Conservation (phyloP, 92 coral and sea anemone species). For the Zoanthus gigantus region DNA sequence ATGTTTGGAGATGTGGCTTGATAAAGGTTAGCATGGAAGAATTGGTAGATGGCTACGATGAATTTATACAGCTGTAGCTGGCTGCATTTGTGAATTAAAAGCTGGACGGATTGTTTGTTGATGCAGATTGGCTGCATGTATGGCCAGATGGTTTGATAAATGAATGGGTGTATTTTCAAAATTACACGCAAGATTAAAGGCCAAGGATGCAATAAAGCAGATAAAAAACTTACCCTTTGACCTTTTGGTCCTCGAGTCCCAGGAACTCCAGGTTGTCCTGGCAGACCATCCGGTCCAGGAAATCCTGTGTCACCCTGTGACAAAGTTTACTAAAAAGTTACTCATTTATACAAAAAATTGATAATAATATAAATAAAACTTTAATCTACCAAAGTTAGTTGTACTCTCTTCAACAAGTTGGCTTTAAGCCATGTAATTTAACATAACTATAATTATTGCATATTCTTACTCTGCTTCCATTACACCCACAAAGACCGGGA, state of each 20-base stretch:
- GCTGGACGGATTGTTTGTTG: neutral
- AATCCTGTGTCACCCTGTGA: conserved; percentile 7
- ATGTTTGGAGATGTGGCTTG: too few species aligned
- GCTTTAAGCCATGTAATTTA: neutral
- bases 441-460: neutral
- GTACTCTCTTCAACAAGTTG: neutral
- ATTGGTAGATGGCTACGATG: too few species aligned
- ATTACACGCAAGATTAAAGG: neutral
- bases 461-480: conserved; percentile 72
- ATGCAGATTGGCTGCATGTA: neutral
- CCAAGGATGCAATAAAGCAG: neutral
- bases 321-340: neutral
- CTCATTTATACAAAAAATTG: neutral
- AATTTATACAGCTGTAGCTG: too few species aligned
- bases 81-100: too few species aligned
- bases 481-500: conserved; percentile 78
- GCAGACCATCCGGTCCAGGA: neutral
- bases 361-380: too few species aligned
- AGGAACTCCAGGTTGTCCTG: neutral
- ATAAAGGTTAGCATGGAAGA: too few species aligned
- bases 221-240: neutral
- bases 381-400: too few species aligned
- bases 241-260: neutral
- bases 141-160: neutral
- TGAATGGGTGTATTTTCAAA: neutral